Base-by-base conservation (phyloP, 2,113 vertebrate genomes). In the Picathartes gymnocephalus region DNA sequence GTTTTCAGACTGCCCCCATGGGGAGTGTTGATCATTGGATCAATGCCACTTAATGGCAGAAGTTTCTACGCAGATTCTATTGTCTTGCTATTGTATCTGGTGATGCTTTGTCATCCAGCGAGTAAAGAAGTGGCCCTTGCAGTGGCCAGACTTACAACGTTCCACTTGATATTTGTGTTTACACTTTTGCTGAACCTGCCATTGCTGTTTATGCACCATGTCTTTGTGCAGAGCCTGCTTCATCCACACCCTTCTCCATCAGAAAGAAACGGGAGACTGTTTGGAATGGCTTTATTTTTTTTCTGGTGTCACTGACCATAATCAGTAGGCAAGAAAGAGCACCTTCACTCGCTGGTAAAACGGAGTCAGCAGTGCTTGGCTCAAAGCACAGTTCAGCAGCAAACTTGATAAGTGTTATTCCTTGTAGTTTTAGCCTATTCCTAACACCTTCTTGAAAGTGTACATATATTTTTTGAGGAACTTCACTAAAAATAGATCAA, bases 401-500 rank as follows among this genome's bases (percentile, higher is more conserved):
- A 66, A 22, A 13, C 60, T 47, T 61, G 5, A 8, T 35, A 27
- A 61, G 17, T 39, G 11, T 47, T 64, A 57, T 24, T 60, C 39
- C 33, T 81, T 81, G 61, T 58, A 37, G 84, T 76, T 92, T 90
- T 68, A 54, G n/a, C 15, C 30, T 68, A 18, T 78, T 69, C 57
- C 68, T 91, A 92, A 84, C 17, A 44, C 12, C 13, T 47, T 93
- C 45, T 66, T 65, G 28, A 31, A 95, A 66, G 23, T 44, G 20
- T 53, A 65, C 11, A 25, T 44, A 9, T 23, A 53, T 81, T 69
- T 91, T 95, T 78, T n/a, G 81, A 78, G 28, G 68, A 53, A 71
- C 60, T 40, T 88, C 42, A 80, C 47, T 89, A 56, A 88, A 95
- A 96, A 90, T 33, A 95, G 71, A 68, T 45, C 72, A 64, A 61